These are phyloP conservation scores for Seriola aureovittata DNA, from an alignment of 2,113 vertebrate species.

Conservation along the genomic window DNA sequence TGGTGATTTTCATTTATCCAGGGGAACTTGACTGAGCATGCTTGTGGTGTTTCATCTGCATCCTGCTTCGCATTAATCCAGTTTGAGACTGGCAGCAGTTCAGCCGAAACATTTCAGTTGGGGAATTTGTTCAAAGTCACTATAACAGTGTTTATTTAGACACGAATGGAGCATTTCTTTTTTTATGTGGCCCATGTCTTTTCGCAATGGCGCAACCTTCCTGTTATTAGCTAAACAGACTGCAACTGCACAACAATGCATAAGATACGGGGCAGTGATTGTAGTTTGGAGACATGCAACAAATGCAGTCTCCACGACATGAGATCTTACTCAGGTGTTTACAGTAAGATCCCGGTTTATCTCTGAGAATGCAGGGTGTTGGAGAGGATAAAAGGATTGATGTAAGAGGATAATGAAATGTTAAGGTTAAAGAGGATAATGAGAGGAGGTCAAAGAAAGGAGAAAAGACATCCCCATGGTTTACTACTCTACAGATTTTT, in stretches of 20 bases:
- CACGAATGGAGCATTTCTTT: not conserved
- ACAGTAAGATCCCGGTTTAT: constrained; percentile 49
- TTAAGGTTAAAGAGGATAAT: constrained; percentile 68
- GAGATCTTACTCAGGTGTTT: constrained; percentile 22
- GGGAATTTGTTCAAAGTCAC: constrained; percentile 6
- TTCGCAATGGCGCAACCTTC: not conserved
- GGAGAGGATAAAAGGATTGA: constrained; percentile 65
- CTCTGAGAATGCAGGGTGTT: constrained; percentile 44
- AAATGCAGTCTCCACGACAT: not conserved
- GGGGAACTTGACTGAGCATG: not conserved
- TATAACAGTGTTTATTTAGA: constrained; percentile 1
- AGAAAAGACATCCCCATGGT: constrained; percentile 12
- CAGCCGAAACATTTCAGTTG: not conserved
- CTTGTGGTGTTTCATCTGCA: not conserved
- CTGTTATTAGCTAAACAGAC: not conserved
- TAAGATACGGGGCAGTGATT: not conserved
- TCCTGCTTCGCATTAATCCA: not conserved
- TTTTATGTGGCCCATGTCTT: not conserved
- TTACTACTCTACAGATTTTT: not conserved
- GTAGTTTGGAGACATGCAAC: not conserved
- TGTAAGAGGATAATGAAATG: constrained; percentile 76
- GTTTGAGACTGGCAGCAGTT: constrained; percentile 2
- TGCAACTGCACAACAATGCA: not conserved
- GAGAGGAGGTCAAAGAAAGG: constrained; percentile 56
- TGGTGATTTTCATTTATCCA: not conserved